phyloP scores from a whole-genome alignment of 2,113 vertebrate species.

The Lepus timidus region DNA sequence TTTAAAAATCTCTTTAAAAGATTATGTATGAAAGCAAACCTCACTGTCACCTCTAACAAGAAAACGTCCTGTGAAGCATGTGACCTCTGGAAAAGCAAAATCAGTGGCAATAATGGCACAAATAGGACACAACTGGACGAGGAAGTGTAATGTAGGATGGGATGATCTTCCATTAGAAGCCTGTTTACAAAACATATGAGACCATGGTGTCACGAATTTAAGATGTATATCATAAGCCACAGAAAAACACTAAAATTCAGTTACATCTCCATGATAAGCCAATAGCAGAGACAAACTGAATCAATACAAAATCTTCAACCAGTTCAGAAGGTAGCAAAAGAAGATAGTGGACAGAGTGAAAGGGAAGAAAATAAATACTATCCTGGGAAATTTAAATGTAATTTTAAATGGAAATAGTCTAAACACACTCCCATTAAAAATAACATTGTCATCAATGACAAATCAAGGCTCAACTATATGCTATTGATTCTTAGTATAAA shows the following conservation, averaged over 20 bases:
- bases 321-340: neutral
- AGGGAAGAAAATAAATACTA: neutral
- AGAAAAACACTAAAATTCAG: neutral
- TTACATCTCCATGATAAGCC: neutral
- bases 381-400: neutral
- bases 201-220: neutral
- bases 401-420: neutral
- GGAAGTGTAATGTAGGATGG: too few relatives aligned
- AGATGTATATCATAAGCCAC: neutral
- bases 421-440: neutral
- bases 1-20: too few relatives aligned
- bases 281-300: neutral
- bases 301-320: neutral
- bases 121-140: too few relatives aligned
- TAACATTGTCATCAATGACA: neutral
- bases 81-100: too few relatives aligned
- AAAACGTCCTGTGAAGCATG: too few relatives aligned
- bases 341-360: neutral
- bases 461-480: neutral
- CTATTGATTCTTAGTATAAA: neutral
- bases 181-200: too few relatives aligned
- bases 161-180: too few relatives aligned
- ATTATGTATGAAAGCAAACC: too few relatives aligned
- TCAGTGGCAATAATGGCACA: too few relatives aligned
- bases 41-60: too few relatives aligned